Evolutionary conservation across 1,140 invertebrate species (phyloP).

Genomic region (Micrasema minimum): DNA sequence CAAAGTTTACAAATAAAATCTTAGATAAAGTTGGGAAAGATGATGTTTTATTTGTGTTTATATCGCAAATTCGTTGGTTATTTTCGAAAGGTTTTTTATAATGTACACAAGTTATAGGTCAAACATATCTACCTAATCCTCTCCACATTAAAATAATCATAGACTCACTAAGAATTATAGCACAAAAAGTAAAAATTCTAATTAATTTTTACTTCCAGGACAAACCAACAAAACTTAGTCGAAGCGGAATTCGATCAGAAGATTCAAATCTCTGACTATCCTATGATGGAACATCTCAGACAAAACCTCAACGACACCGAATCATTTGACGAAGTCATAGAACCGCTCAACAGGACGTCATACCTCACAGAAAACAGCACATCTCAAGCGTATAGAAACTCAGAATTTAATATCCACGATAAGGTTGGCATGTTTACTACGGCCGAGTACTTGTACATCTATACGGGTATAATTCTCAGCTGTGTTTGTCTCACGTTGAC

Average conservation of each 20-base stretch:
- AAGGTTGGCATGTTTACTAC: conserved; percentile 63
- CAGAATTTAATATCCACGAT: conserved; percentile 58
- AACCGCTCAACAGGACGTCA: not conserved
- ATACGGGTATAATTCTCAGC: conserved; percentile 61
- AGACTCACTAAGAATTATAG: too few species aligned
- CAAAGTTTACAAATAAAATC: too few species aligned
- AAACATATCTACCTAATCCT: too few species aligned
- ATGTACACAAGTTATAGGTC: too few species aligned
- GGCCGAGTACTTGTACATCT: conserved; percentile 63
- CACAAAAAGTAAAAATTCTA: too few species aligned
- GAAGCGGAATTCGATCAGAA: not conserved
- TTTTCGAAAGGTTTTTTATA: too few species aligned
- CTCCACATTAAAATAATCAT: too few species aligned
- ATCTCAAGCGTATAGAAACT: not conserved
- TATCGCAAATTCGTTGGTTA: too few species aligned
- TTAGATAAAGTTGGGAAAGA: too few species aligned
- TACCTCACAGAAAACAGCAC: not conserved
- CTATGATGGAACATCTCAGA: not conserved
- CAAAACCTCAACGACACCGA: not conserved
- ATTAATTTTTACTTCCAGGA: conserved; percentile 41
- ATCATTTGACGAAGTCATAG: not conserved
- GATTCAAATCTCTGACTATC: not conserved
- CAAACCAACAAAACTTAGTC: conserved; percentile 35
- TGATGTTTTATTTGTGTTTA: too few species aligned
- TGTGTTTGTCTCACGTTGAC: conserved; percentile 69